phyloP scores from a whole-genome alignment of 2,797 vertebrate genomes.

The Ctenopoma kingsleyae region DNA sequence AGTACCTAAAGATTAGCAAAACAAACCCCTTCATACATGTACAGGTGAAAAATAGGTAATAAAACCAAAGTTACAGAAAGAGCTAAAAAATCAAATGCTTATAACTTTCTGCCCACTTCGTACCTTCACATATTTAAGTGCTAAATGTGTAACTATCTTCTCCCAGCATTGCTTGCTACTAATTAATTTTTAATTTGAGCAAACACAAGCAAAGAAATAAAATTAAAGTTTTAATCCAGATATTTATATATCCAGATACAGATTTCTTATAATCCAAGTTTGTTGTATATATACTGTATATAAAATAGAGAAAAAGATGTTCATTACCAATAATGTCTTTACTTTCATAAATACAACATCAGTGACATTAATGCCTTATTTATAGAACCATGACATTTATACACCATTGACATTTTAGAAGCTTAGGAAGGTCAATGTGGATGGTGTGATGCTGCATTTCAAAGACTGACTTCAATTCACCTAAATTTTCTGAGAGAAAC shows the following conservation, averaged over 20 bases:
- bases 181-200: too few relatives aligned
- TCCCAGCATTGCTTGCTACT: constrained; percentile 35
- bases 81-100: constrained; percentile 37
- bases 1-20: neutral
- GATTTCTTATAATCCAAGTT: neutral
- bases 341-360: constrained; percentile 18
- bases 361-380: constrained; percentile 18
- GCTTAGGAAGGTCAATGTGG: constrained; percentile 16
- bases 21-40: too few relatives aligned
- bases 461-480: constrained; percentile 17
- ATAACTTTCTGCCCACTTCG: constrained; percentile 53
- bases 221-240: neutral
- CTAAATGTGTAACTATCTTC: constrained; percentile 63
- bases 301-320: neutral
- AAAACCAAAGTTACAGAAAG: constrained; percentile 27
- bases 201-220: constrained; percentile 14
- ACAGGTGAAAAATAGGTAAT: neutral
- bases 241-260: too few relatives aligned
- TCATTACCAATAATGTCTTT: constrained; percentile 1
- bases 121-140: constrained; percentile 54
- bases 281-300: neutral
- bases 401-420: constrained; percentile 36
- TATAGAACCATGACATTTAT: constrained; percentile 32
- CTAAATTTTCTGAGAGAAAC: constrained; percentile 8
- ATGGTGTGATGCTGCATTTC: constrained; percentile 17